Percentiles rank a stretch among this genome's conserved stretches.
Conservation (phyloP, 2,888 invertebrate genomes). For the Boloria selene region DNA sequence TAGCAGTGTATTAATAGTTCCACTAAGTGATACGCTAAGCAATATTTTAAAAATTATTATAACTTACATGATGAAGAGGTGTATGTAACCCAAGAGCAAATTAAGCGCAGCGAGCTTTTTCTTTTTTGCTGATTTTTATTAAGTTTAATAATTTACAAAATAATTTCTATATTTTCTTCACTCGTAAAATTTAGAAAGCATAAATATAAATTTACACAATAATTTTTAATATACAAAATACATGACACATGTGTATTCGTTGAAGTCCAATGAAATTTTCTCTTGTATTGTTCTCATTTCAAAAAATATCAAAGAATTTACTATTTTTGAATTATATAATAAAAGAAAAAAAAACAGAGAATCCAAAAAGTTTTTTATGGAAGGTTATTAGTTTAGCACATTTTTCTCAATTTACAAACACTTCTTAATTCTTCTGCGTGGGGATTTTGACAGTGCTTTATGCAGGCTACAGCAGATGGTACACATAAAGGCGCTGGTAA, state of each 20-base stretch:
- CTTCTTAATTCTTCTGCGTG: slow-evolving; percentile 62
- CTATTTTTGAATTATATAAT: slow-evolving; percentile 21
- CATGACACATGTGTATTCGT: slow-evolving; percentile 51
- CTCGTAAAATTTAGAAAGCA: slow-evolving; percentile 40
- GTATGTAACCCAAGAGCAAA: slow-evolving; percentile 6
- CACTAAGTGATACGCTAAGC: too few relatives aligned
- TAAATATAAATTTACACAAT: slow-evolving; percentile 46
- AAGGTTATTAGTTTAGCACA: slow-evolving; percentile 4
- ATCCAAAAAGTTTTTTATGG: neutral
- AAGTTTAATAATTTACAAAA: slow-evolving; percentile 42
- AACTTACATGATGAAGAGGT: slow-evolving; percentile 40
- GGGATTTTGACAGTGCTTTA: slow-evolving; percentile 60
- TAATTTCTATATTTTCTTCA: slow-evolving; percentile 31
- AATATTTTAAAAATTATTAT: too few relatives aligned
- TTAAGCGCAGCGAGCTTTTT: slow-evolving; percentile 40
- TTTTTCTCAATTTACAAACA: slow-evolving; percentile 58
- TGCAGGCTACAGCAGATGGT: slow-evolving; percentile 64
- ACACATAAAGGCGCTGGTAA: slow-evolving; percentile 64
- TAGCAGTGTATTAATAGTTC: too few relatives aligned
- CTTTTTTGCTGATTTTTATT: slow-evolving; percentile 43
- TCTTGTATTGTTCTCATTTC: slow-evolving; percentile 46
- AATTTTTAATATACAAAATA: slow-evolving; percentile 52
- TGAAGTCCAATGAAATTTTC: slow-evolving; percentile 51
- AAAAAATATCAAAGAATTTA: neutral
- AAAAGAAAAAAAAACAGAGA: neutral